Conservation (phyloP, 2,888 invertebrate genomes). For the Nematopogon swammerdamellus region DNA sequence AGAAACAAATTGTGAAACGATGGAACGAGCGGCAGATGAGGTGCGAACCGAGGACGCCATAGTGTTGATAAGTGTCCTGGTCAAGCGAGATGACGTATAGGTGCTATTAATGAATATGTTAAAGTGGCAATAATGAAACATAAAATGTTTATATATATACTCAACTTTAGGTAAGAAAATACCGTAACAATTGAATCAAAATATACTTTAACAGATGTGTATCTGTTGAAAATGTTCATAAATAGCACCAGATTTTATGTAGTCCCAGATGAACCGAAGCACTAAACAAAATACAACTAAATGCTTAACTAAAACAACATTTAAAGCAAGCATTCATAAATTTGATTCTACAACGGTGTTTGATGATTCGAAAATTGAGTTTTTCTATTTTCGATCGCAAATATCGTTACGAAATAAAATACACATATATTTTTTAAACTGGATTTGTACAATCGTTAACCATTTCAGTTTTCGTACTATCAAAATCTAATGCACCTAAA, state of each 20-base stretch:
- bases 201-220: no score
- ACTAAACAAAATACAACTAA: slow-evolving; percentile 22
- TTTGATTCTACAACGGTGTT: no score
- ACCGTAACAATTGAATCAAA: no score
- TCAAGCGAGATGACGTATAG: neutral
- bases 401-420: neutral
- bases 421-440: neutral
- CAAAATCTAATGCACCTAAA: no score
- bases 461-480: neutral
- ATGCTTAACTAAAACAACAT: neutral
- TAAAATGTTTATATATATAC: no score
- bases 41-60: neutral
- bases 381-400: neutral
- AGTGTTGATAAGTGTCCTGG: neutral
- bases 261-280: slow-evolving; percentile 49
- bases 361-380: no score
- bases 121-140: no score
- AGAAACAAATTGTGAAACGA: no score
- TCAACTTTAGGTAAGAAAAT: no score
- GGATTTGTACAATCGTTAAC: neutral
- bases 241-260: slow-evolving; percentile 4
- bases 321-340: no score
- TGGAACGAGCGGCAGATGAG: no score
- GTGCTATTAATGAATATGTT: neutral
- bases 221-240: neutral